Evolutionary conservation across 2,797 vertebrate genomes (phyloP), one percentile per base, ranked within the genome.

Genomic region (Onychomys torridus): DNA sequence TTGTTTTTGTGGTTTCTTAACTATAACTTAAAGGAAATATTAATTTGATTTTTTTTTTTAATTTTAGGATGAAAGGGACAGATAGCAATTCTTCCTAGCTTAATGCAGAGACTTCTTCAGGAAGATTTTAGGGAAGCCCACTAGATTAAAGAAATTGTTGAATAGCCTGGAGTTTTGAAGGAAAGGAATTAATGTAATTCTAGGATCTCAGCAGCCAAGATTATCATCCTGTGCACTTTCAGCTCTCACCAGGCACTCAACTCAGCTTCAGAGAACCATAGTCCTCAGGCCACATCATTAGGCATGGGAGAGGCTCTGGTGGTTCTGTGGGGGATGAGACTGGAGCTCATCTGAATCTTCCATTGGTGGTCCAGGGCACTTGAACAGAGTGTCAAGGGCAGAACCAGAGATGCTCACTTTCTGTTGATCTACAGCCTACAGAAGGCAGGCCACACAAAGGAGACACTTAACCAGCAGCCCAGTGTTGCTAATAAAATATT

Each of bases 1-100:
- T 90, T 92, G 96, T 19, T 75, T 91, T 93, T 32, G 49, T 91
- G 55, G 27, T 90, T 97, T 96, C 57, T 65, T 87, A 97, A 37
- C 40, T 83, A 63, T 1, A 23, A 57, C 71, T 67, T 87, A 34
- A 93, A 91, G 87, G 84, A 96, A 92, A 86, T 96, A 96, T 81
- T 96, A 83, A 90, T 94, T 96, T 93, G 27, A 88, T 27, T 76
- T 40, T 89, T 52, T 55, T 55, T 55, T 55, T 55, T 14, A 55
- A 55, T 55, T 55, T 55, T 55, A 55, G 77, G 13, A 46, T 93
- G 25, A 23, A 96, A 94, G 71, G 85, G 95, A 71, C 32, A 84
- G 55, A 93, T 94, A 87, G 57, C 71, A 95, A 89, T 71, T 23
- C n/a, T 89, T 96, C 65, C 25, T n/a, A 95, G 63, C 85, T 90